phyloP scores from a whole-genome alignment of 2,797 vertebrate genomes.

The Lepilemur ruficaudatus region DNA sequence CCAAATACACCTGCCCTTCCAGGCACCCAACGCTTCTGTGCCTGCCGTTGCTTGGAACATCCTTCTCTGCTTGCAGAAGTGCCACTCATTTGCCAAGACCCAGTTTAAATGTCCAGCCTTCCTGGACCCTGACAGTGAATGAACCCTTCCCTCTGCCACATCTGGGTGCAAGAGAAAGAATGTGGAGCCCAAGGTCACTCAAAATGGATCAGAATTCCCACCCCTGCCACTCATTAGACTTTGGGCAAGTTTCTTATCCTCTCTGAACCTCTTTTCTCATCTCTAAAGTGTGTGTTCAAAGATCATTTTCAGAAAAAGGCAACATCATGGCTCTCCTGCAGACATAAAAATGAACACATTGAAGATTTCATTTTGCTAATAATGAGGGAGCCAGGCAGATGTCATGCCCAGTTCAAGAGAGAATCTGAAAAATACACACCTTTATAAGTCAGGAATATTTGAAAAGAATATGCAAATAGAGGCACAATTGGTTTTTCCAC shows the following conservation, averaged over 20 bases:
- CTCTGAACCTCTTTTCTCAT: not conserved
- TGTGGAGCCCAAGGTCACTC: not conserved
- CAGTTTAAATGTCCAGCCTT: not conserved
- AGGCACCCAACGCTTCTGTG: not conserved
- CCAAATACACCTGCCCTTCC: not conserved
- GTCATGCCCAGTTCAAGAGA: not conserved
- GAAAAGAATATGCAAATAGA: not conserved
- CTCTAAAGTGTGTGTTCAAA: not conserved
- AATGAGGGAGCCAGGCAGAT: not conserved
- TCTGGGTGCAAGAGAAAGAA: not conserved
- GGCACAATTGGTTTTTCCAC: not conserved
- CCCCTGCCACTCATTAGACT: not conserved
- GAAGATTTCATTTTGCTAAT: not conserved
- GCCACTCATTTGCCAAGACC: not conserved
- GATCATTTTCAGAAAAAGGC: slow-evolving; percentile 1
- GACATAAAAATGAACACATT: not conserved
- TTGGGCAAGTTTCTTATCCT: not conserved
- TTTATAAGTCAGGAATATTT: not conserved
- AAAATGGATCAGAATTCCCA: not conserved
- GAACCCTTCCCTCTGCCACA: not conserved
- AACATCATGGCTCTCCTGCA: not conserved
- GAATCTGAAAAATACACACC: not conserved
- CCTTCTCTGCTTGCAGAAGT: not conserved
- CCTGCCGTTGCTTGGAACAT: too few species aligned
- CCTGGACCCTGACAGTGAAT: not conserved